Conservation (phyloP, 1,140 invertebrate species). For the Anoplophora glabripennis region DNA sequence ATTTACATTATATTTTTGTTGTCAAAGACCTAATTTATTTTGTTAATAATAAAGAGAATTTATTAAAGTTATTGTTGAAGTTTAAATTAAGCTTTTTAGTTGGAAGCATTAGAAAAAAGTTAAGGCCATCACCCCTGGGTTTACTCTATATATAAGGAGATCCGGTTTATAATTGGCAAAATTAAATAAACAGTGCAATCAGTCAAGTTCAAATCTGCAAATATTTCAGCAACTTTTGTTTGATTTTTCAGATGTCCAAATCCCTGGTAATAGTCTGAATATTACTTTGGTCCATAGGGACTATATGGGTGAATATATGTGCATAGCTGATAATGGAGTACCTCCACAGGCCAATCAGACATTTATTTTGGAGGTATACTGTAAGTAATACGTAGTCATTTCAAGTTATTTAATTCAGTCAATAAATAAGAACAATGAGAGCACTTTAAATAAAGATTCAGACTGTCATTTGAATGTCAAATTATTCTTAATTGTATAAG, state of each 20-base stretch:
- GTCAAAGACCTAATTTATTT: too few relatives aligned
- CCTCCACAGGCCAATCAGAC: constrained; percentile 77
- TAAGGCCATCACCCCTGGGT: too few relatives aligned
- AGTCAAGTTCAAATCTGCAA: neutral
- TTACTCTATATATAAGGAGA: too few relatives aligned
- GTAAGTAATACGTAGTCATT: constrained; percentile 60
- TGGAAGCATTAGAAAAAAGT: too few relatives aligned
- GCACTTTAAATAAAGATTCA: too few relatives aligned
- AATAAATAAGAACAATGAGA: neutral
- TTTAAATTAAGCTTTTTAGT: neutral
- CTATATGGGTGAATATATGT: constrained; percentile 84
- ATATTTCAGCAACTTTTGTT: constrained; percentile 3
- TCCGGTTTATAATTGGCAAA: too few relatives aligned
- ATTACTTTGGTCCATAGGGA: constrained; percentile 77
- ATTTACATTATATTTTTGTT: too few relatives aligned
- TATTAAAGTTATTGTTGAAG: neutral
- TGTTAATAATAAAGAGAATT: too few relatives aligned
- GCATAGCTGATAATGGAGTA: constrained; percentile 85
- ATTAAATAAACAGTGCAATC: neutral
- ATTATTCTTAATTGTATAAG: too few relatives aligned
- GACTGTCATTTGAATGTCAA: too few relatives aligned
- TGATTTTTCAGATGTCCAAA: constrained; percentile 58
- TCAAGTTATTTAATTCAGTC: neutral
- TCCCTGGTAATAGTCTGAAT: constrained; percentile 71
- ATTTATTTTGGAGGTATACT: constrained; percentile 81